A percentile compares a stretch with the other conserved stretches of the same genome.
These are phyloP conservation scores for Linnaemya tessellans DNA, from an alignment of 2,888 invertebrate species.

Conservation along the genomic window DNA sequence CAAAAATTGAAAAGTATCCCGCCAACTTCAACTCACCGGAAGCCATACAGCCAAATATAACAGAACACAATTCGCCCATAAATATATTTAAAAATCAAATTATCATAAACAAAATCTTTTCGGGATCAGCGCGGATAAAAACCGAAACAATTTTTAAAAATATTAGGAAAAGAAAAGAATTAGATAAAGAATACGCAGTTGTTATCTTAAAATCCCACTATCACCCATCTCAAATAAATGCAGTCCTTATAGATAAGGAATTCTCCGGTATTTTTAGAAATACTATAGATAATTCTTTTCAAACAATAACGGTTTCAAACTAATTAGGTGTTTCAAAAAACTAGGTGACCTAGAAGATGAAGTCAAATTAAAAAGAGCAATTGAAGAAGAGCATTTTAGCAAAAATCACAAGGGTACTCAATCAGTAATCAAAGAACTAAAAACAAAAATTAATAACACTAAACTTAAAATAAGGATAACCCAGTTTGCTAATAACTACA, in stretches of 20 bases:
- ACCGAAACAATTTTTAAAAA: slow-evolving; percentile 1
- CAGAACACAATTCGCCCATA: not conserved
- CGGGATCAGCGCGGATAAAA: slow-evolving; percentile 6
- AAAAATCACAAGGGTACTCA: not conserved
- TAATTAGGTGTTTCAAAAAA: not conserved
- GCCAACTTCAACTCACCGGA: not conserved
- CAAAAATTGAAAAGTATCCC: too few relatives aligned
- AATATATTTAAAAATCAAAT: slow-evolving; percentile 2
- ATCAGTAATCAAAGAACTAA: not conserved
- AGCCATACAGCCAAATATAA: not conserved
- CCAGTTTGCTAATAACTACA: too few relatives aligned
- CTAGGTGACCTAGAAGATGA: not conserved
- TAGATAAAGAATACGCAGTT: too few relatives aligned
- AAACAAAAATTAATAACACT: too few relatives aligned
- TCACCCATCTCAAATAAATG: slow-evolving; percentile 2
- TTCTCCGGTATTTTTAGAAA: not conserved
- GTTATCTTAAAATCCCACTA: not conserved
- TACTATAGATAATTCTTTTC: not conserved
- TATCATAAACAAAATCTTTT: slow-evolving; percentile 9
- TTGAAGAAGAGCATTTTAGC: slow-evolving; percentile 1
- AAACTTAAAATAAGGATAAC: too few relatives aligned
- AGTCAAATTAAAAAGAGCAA: not conserved
- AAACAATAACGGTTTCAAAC: not conserved
- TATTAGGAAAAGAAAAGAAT: not conserved
- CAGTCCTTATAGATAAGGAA: not conserved